These are phyloP conservation scores for Heliangelus exortis DNA, from an alignment of 2,797 vertebrate genomes.

Conservation along the genomic window DNA sequence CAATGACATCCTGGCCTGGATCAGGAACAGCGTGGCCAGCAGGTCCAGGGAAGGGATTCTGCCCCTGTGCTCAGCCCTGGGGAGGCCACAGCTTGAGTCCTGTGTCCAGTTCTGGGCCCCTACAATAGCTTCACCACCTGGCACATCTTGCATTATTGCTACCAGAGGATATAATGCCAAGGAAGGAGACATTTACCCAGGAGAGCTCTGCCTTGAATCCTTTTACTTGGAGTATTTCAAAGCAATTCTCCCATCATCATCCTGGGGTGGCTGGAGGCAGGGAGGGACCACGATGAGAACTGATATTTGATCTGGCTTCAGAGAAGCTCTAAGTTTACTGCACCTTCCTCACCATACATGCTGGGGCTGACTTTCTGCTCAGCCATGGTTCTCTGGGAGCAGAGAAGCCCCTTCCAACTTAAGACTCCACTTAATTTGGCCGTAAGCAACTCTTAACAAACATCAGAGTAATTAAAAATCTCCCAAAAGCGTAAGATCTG, in stretches of 20 bases:
- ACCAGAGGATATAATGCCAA: not conserved
- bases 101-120: no score
- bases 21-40: no score
- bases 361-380: not conserved
- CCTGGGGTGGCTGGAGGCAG: not conserved
- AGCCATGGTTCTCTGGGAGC: not conserved
- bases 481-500: not conserved
- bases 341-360: not conserved
- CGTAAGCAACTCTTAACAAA: slow-evolving; percentile 14
- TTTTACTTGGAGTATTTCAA: not conserved
- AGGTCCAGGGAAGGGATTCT: no score
- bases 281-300: not conserved
- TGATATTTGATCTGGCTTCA: slow-evolving; percentile 55
- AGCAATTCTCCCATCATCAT: not conserved
- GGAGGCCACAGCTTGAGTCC: no score
- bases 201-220: not conserved
- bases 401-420: not conserved
- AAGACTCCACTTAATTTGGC: slow-evolving; percentile 10
- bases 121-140: slow-evolving; percentile 28
- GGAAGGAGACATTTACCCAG: not conserved
- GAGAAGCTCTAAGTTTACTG: slow-evolving; percentile 2
- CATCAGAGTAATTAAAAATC: slow-evolving; percentile 63
- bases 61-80: no score
- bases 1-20: no score
- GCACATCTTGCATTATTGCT: not conserved